Percentiles rank a stretch among this genome's conserved stretches.
phyloP scores from a whole-genome alignment of 2,888 invertebrate species.

The Embidobia sp. region DNA sequence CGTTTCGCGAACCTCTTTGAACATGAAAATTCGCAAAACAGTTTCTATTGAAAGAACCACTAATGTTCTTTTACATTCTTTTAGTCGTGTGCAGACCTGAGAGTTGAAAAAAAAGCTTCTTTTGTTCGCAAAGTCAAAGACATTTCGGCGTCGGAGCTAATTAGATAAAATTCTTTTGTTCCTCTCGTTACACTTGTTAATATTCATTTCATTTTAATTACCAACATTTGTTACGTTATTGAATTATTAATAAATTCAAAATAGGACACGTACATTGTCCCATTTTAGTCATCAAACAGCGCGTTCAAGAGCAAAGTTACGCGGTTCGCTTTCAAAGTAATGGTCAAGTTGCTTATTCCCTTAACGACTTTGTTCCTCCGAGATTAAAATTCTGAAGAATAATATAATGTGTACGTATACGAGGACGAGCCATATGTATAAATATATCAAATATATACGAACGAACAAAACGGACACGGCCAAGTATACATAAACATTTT shows the following conservation, averaged over 20 bases:
- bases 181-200: too few species aligned
- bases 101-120: too few species aligned
- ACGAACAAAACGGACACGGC: conserved; percentile 66
- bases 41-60: too few species aligned
- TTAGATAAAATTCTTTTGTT: too few species aligned
- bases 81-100: too few species aligned
- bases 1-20: too few species aligned
- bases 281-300: conserved; percentile 8
- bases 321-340: conserved; percentile 12
- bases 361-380: conserved; percentile 30
- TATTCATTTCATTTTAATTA: too few species aligned
- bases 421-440: conserved; percentile 17
- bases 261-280: background rate
- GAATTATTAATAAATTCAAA: conserved; percentile 4
- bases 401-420: conserved; percentile 13
- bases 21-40: too few species aligned
- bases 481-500: conserved; percentile 72
- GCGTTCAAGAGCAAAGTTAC: conserved; percentile 1
- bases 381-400: conserved; percentile 29
- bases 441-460: conserved; percentile 66
- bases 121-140: too few species aligned
- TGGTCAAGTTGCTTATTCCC: conserved; percentile 17
- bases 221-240: background rate
- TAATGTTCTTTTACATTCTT: too few species aligned
- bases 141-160: too few species aligned